These are phyloP conservation scores for Apistogramma diplotaenia DNA, from an alignment of 2,113 vertebrate genomes.

Conservation along the genomic window DNA sequence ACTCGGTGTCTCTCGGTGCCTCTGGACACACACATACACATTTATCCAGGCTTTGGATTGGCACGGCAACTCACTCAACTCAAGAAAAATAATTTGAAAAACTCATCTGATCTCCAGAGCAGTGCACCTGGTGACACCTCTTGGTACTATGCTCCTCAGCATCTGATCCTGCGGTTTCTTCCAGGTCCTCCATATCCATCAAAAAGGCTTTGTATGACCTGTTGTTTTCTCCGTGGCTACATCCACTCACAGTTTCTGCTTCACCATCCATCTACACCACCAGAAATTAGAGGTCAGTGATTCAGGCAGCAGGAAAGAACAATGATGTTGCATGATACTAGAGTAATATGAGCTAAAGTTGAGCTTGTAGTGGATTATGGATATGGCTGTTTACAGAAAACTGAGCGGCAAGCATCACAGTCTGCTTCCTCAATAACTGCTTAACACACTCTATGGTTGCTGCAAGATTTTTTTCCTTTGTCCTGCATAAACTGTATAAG, in stretches of 20 bases:
- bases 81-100: background rate
- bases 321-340: background rate
- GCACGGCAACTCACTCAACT: rapidly evolving
- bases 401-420: background rate
- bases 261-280: constrained; percentile 55
- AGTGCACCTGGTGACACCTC: constrained; percentile 67
- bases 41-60: background rate
- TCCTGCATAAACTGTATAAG: too few relatives aligned
- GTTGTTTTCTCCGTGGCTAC: constrained; percentile 82
- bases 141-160: constrained; percentile 72
- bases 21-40: too few relatives aligned
- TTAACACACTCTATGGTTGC: too few relatives aligned
- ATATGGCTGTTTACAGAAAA: too few relatives aligned
- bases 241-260: constrained; percentile 73
- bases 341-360: background rate
- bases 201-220: constrained; percentile 79
- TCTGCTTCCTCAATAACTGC: background rate
- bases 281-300: background rate
- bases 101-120: background rate
- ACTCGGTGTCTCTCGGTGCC: too few relatives aligned
- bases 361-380: too few relatives aligned
- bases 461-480: background rate
- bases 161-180: constrained; percentile 72
- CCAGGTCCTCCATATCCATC: constrained; percentile 80
- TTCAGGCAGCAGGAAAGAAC: background rate